phyloP scores from a whole-genome alignment of 2,113 vertebrate species.

The Trichomycterus rosablanca region DNA sequence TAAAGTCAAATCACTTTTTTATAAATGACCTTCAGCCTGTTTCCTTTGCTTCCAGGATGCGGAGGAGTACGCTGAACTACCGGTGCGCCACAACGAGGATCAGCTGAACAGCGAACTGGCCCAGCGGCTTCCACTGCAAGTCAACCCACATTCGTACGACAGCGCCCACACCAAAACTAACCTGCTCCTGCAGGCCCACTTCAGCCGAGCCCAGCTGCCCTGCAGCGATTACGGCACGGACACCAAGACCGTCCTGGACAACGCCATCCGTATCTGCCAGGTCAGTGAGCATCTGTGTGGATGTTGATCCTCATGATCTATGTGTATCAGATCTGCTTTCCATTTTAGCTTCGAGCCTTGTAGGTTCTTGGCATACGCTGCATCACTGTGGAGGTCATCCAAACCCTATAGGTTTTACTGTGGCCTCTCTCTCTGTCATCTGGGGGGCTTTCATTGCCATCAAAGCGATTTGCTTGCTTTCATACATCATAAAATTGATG shows the following conservation, averaged over 20 bases:
- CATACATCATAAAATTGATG: conserved; percentile 46
- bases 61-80: conserved; percentile 91
- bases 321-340: conserved; percentile 22
- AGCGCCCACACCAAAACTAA: conserved; percentile 95
- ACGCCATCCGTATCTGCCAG: conserved; percentile 93
- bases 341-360: conserved; percentile 9
- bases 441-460: conserved; percentile 38
- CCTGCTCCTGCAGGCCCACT: conserved; percentile 91
- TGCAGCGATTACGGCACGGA: conserved; percentile 93
- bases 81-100: conserved; percentile 97
- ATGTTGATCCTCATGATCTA: conserved; percentile 46
- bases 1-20: too few species aligned
- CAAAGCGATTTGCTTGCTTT: conserved; percentile 40
- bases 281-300: conserved; percentile 55
- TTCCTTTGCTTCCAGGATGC: conserved; percentile 72
- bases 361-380: conserved; percentile 16
- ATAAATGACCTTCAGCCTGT: too few species aligned
- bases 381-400: conserved; percentile 22
- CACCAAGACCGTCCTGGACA: conserved; percentile 94
- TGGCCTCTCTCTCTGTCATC: conserved; percentile 31
- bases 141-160: conserved; percentile 89
- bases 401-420: conserved; percentile 28
- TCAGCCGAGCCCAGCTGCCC: conserved; percentile 81
- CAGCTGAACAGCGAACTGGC: conserved; percentile 93
- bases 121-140: conserved; percentile 83